A percentile compares a stretch with the other conserved stretches of the same genome.
Conservation (phyloP, 2,888 invertebrate genomes). For the Pteria penguin region DNA sequence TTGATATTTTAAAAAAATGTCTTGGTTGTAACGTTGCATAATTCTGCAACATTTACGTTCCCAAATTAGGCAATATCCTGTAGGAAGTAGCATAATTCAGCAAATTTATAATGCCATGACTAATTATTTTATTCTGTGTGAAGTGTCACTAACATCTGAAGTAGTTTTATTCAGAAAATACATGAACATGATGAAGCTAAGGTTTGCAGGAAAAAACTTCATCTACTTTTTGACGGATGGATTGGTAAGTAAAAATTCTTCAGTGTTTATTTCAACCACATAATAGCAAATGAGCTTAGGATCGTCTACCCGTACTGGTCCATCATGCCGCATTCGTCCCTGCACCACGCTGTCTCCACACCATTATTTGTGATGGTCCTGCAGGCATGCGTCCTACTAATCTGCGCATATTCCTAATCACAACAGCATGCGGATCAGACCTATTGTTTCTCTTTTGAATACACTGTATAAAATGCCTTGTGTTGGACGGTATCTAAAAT, state of each 20-base stretch:
- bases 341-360: not conserved
- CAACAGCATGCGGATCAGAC: not conserved
- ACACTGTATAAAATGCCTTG: not conserved
- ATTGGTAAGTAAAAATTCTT: not conserved
- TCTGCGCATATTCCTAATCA: not conserved
- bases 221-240: not conserved
- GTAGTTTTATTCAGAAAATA: too few species aligned
- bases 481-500: not conserved
- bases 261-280: not conserved
- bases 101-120: not conserved
- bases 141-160: not conserved
- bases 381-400: not conserved
- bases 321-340: slow-evolving; percentile 10
- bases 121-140: not conserved
- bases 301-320: not conserved
- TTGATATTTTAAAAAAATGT: not conserved
- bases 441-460: not conserved
- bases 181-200: not conserved
- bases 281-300: slow-evolving; percentile 3
- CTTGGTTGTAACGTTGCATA: not conserved
- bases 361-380: not conserved
- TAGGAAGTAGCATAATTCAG: not conserved
- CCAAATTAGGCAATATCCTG: not conserved
- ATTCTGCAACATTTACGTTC: not conserved
- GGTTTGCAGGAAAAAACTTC: too few species aligned